Evolutionary conservation across 2,888 invertebrate species (phyloP).

Genomic region (Eristalis pertinax): DNA sequence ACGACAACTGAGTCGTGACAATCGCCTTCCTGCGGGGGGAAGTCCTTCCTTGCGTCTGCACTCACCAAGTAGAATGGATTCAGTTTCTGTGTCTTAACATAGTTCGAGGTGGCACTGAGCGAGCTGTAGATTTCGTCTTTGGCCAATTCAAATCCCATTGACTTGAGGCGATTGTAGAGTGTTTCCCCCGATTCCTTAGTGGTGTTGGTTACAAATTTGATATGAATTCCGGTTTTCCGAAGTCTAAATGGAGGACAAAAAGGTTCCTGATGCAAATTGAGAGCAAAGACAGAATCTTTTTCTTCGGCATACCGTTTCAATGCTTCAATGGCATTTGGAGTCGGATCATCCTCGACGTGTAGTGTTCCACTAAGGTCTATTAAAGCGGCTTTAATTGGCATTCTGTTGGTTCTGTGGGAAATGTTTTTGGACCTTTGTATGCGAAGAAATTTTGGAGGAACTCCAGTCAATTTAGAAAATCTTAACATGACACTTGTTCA

Average conservation of each 20-base stretch:
- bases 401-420: slow-evolving; percentile 59
- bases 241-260: slow-evolving; percentile 82
- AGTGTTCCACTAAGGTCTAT: slow-evolving; percentile 92
- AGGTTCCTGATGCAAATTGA: neutral
- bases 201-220: slow-evolving; percentile 93
- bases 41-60: slow-evolving; percentile 89
- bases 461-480: slow-evolving; percentile 28
- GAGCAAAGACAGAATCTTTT: neutral
- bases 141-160: slow-evolving; percentile 86
- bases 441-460: neutral
- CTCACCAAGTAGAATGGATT: slow-evolving; percentile 88
- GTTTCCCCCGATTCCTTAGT: slow-evolving; percentile 89
- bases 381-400: slow-evolving; percentile 83
- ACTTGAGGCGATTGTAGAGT: slow-evolving; percentile 84
- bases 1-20: slow-evolving; percentile 87
- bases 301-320: slow-evolving; percentile 83
- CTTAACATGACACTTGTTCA: slow-evolving; percentile 52
- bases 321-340: slow-evolving; percentile 86
- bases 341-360: slow-evolving; percentile 87
- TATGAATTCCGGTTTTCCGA: slow-evolving; percentile 82
- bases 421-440: neutral
- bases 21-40: slow-evolving; percentile 82
- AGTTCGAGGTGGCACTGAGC: slow-evolving; percentile 86
- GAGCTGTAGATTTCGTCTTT: slow-evolving; percentile 89
- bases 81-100: slow-evolving; percentile 83